These are phyloP conservation scores for Diachasma alloeum DNA, from an alignment of 1,140 invertebrate species.

Conservation along the genomic window DNA sequence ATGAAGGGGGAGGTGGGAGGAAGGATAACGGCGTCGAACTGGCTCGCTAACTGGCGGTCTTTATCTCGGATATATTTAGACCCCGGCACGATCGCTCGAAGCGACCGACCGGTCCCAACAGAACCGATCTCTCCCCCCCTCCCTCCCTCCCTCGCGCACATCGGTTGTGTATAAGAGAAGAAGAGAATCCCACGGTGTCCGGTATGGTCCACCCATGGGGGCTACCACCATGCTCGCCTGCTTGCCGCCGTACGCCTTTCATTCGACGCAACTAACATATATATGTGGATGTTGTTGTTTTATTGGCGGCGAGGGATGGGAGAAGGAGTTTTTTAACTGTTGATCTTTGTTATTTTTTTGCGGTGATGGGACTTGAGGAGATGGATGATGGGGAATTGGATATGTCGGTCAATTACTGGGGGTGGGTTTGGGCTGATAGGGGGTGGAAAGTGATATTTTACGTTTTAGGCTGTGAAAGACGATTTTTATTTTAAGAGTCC, in stretches of 20 bases:
- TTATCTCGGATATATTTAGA: slow-evolving; percentile 41
- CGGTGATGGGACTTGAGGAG: neutral
- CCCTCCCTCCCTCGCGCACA: neutral
- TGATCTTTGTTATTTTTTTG: neutral
- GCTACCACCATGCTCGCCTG: slow-evolving; percentile 29
- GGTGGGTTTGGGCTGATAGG: no score
- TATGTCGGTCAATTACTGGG: no score
- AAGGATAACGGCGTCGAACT: slow-evolving; percentile 37
- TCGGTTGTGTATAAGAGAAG: neutral
- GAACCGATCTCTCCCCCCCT: slow-evolving; percentile 23
- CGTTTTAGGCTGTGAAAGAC: no score
- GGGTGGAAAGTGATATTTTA: no score
- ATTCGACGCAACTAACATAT: neutral
- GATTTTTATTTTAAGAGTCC: no score
- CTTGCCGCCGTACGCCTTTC: slow-evolving; percentile 1
- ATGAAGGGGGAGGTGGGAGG: neutral
- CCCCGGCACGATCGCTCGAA: slow-evolving; percentile 31
- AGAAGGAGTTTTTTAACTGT: neutral
- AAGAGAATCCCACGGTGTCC: slow-evolving; percentile 37
- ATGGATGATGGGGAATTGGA: no score
- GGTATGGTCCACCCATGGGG: slow-evolving; percentile 33
- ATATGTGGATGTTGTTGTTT: neutral
- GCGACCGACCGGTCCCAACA: slow-evolving; percentile 31
- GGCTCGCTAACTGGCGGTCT: slow-evolving; percentile 39
- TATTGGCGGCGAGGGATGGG: neutral